Evolutionary conservation across 2,888 invertebrate species (phyloP), one percentile per base, ranked within the genome.

Genomic region (Ferdinandea cuprea): DNA sequence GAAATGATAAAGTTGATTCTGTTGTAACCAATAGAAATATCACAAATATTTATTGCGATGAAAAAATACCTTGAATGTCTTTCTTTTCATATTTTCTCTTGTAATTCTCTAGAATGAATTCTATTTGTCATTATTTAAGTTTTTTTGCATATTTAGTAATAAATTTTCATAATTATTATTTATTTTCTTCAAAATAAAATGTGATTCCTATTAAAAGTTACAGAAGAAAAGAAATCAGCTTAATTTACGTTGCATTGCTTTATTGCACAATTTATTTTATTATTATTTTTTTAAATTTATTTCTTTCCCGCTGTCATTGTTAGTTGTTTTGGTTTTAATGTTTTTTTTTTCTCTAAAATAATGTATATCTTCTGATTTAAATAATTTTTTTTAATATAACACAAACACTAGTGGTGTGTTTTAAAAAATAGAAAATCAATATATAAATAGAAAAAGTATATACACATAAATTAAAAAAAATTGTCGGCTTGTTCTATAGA

Each of bases 241-340:
- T 48, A 1, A 8, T 35, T 15, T 76, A 44, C 63, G 71, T 77
- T 85, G 81, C 85, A 72, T 78, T 71, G 81, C 80, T 72, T 74
- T 58, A 6, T 73, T 68, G 80, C 73, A 85, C 66, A 72, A 5
- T 19, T 25, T 73, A 37, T 59, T 32, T 71, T 28, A 13, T 56
- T n/a, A n/a, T 72, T 32, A 42, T 52, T 78, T 72, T 21, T 61
- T 17, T 56, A 3, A 17, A 19, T 46, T 44, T 32, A n/a, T 72
- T 74, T 48, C 28, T 42, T 78, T 78, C 77, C 65, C 65, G 72
- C 81, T 66, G 61, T 78, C 81, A 63, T 78, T 83, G 58, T 78
- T 77, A 66, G 66, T 59, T 81, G 66, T 81, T 81, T 83, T 83
- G 83, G 83, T 83, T 83, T 83, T 83, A 83, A 83, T 83, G 83